These are phyloP conservation scores for Paragorgia papillata DNA, from an alignment of 92 coral and sea anemone species.

Conservation along the genomic window DNA sequence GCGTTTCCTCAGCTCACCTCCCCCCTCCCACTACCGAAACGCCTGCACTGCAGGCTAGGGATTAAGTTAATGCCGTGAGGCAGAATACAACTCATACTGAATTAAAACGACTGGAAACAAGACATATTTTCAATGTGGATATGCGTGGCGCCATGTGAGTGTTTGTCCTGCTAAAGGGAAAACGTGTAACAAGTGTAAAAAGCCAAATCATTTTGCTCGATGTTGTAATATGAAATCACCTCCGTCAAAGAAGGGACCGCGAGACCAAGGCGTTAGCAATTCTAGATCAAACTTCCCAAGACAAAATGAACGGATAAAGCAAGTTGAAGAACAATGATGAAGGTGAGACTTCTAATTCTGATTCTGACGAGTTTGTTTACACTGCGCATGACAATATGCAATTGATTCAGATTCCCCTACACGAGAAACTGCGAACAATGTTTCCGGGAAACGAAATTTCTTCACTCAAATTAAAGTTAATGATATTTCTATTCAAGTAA, in stretches of 20 bases:
- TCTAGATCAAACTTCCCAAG: too few relatives aligned
- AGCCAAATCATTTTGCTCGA: neutral
- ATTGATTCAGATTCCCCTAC: too few relatives aligned
- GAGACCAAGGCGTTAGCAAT: too few relatives aligned
- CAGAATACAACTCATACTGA: too few relatives aligned
- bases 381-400: too few relatives aligned
- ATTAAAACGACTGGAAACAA: too few relatives aligned
- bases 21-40: too few relatives aligned
- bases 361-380: neutral
- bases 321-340: neutral
- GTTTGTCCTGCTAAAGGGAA: conserved; percentile 1
- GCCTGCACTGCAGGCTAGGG: too few relatives aligned
- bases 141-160: neutral
- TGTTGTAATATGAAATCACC: neutral
- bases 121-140: neutral
- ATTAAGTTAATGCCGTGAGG: too few relatives aligned
- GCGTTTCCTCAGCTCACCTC: too few relatives aligned
- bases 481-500: neutral
- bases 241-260: neutral
- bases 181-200: neutral
- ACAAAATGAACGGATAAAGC: neutral
- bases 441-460: too few relatives aligned
- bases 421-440: too few relatives aligned
- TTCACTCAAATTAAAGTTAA: neutral
- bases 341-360: neutral